A percentile compares a stretch with the other conserved stretches of the same genome.
Conservation (phyloP, 2,797 vertebrate species). For the Tamandua tetradactyla region DNA sequence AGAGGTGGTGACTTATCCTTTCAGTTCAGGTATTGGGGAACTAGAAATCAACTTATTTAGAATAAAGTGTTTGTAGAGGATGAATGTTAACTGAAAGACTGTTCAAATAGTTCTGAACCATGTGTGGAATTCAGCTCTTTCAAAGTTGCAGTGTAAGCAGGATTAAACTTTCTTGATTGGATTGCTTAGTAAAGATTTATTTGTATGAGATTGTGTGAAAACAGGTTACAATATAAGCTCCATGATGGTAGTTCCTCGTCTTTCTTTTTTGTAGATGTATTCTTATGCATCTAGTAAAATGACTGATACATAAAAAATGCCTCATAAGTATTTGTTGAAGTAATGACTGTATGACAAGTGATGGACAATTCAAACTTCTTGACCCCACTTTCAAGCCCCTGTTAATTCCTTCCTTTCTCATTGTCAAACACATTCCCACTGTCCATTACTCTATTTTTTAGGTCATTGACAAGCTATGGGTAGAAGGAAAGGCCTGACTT, state of each 20-base stretch:
- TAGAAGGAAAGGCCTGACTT: not conserved
- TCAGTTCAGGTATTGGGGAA: slow-evolving; percentile 24
- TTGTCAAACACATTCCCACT: not conserved
- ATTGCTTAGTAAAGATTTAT: slow-evolving; percentile 31
- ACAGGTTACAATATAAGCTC: not conserved
- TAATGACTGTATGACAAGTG: not conserved
- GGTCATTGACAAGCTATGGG: not conserved
- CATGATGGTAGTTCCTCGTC: not conserved
- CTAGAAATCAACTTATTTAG: slow-evolving; percentile 37
- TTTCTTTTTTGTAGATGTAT: not conserved
- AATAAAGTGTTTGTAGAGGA: not conserved
- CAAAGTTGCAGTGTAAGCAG: not conserved
- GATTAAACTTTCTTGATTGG: not conserved
- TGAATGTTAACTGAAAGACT: slow-evolving; percentile 7
- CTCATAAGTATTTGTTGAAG: not conserved
- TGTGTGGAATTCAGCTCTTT: not conserved
- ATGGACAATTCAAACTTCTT: no score
- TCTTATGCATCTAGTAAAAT: not conserved
- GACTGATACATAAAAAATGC: not conserved
- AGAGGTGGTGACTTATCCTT: not conserved
- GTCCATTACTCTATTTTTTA: not conserved
- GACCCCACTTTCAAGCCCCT: not conserved
- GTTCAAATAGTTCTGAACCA: not conserved
- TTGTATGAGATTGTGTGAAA: not conserved
- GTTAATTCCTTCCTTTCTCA: not conserved